Evolutionary conservation across 2,113 vertebrate genomes (phyloP), one percentile per base, ranked within the genome.

Genomic region (Oryzias javanicus): DNA sequence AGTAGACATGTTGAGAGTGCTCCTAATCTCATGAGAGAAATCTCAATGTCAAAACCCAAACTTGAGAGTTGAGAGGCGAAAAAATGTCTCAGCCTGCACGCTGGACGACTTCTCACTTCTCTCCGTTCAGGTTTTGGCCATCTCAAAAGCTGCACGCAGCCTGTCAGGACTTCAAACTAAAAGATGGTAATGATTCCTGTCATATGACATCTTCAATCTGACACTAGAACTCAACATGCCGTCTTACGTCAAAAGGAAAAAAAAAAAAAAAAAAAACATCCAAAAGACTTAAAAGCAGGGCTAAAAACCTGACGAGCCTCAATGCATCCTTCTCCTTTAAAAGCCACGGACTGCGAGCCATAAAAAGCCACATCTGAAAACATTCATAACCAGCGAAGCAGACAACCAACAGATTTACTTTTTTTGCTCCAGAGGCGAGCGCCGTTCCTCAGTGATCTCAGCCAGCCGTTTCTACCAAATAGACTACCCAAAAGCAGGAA

Each of bases 391-490:
- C 89, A 89, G 79, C 74, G 72, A 79, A 89, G 84, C 89, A 89
- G 85, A 89, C 86, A 79, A 84, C 71, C 85, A 88, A 72, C 87
- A 89, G 86, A 89, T 92, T 90, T 91, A 92, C 91, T 92, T 93
- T 93, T 22, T 90, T 90, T 88, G 87, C 85, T 91, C 87, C 84
- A 87, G 80, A 86, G 82, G 79, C 81, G 71, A 91, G 82, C 80
- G 79, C 81, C 67, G 82, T 67, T 86, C 75, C 81, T 82, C 87
- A 74, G 83, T 71, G 83, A 81, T 89, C 87, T 87, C 83, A 80
- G 82, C 83, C 76, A 76, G 87, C 52, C 80, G 79, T 80, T 86
- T 83, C 81, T 70, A 84, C 78, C 77, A 86, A 89, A 82, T 80
- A 89, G 90, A 82, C 90, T 90, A 82, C 63, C 74, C 66, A 52